Conservation (phyloP, 1,140 invertebrate genomes). For the Lepidurus packardi region DNA sequence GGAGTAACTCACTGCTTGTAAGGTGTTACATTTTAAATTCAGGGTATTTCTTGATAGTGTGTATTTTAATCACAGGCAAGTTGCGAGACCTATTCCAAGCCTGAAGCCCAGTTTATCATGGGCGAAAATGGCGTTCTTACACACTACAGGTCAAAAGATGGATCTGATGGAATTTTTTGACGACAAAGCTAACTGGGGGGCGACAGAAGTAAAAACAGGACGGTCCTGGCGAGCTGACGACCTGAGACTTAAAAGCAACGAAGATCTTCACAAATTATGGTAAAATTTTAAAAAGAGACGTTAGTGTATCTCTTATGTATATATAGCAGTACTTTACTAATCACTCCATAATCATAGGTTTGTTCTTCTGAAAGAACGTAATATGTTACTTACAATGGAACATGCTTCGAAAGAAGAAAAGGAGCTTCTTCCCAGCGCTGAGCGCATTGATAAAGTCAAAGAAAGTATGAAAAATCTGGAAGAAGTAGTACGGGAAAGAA, state of each 20-base stretch:
- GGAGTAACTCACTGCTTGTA: neutral
- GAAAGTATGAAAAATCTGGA: slow-evolving; percentile 95
- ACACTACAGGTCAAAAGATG: neutral
- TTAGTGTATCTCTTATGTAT: slow-evolving; percentile 29
- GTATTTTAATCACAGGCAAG: neutral
- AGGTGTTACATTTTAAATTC: neutral
- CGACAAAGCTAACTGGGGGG: slow-evolving; percentile 75
- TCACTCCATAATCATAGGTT: slow-evolving; percentile 54
- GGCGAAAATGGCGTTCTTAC: neutral
- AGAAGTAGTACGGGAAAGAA: slow-evolving; percentile 82
- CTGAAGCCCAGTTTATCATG: neutral
- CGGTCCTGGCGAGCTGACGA: slow-evolving; percentile 86
- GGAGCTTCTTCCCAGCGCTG: slow-evolving; percentile 83
- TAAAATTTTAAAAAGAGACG: slow-evolving; percentile 46
- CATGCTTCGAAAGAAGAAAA: slow-evolving; percentile 63
- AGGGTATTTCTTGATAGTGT: neutral
- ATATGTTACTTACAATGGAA: slow-evolving; percentile 97
- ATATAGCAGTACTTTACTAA: slow-evolving; percentile 31
- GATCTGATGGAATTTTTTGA: slow-evolving; percentile 88
- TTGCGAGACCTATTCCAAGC: neutral
- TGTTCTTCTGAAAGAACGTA: slow-evolving; percentile 89
- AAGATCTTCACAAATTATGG: slow-evolving; percentile 97
- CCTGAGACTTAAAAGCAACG: slow-evolving; percentile 88
- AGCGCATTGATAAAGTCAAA: slow-evolving; percentile 89
- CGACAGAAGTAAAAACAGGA: slow-evolving; percentile 69